Conservation (phyloP, 2,888 invertebrate genomes). For the Nephrotoma flavescens region DNA sequence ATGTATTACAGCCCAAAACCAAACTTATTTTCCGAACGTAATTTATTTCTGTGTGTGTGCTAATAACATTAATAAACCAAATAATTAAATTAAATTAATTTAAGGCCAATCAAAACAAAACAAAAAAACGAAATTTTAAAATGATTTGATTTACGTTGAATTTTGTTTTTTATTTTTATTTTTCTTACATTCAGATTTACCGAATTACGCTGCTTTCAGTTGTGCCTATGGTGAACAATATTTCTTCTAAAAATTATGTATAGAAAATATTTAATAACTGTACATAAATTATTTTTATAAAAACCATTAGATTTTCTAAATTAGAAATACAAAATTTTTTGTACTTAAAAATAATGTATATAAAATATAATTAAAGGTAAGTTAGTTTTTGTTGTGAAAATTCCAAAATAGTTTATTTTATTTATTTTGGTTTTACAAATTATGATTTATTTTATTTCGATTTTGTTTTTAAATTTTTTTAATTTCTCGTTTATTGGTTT, state of each 20-base stretch:
- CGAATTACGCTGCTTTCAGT: constrained; percentile 5
- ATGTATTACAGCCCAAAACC: neutral
- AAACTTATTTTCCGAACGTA: neutral
- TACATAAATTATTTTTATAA: neutral
- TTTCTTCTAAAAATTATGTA: constrained; percentile 4
- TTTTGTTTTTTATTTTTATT: constrained; percentile 4
- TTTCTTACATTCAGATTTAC: constrained; percentile 6
- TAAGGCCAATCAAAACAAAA: constrained; percentile 2
- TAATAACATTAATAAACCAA: constrained; percentile 19
- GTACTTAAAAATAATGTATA: neutral
- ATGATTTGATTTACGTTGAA: neutral
- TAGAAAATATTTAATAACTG: neutral
- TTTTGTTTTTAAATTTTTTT: neutral
- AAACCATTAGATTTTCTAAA: neutral
- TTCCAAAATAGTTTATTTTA: neutral
- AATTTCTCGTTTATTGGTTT: neutral
- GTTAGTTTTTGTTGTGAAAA: constrained; percentile 1
- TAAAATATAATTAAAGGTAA: constrained; percentile 1
- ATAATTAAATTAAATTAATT: neutral
- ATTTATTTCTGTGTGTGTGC: constrained; percentile 26
- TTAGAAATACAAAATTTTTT: neutral
- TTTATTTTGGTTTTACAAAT: neutral
- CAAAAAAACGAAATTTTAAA: constrained; percentile 6
- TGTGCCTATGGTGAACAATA: constrained; percentile 6
- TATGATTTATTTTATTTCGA: neutral